Conservation (phyloP, 2,113 vertebrate genomes). For the Lonchura striata region DNA sequence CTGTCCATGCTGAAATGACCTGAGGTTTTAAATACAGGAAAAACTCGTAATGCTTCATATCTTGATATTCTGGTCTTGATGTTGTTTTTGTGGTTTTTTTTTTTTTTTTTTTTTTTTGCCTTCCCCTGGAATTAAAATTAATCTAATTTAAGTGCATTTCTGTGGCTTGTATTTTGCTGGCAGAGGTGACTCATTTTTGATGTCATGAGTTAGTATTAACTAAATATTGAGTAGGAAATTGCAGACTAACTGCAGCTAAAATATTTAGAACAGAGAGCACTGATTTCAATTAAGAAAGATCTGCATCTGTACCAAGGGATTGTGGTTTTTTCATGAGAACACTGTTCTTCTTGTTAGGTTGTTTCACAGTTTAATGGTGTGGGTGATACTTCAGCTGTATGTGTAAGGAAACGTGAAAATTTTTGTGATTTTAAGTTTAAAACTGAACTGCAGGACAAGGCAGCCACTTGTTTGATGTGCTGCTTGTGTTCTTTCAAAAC, state of each 20-base stretch:
- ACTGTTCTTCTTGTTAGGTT: not conserved
- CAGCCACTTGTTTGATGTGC: not conserved
- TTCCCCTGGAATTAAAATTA: fast-evolving
- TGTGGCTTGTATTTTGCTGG: not conserved
- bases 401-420: not conserved
- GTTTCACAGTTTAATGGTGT: not conserved
- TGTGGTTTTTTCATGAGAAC: not conserved
- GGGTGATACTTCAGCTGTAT: not conserved
- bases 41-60: not conserved
- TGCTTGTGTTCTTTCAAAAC: not conserved
- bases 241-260: not conserved
- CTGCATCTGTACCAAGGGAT: not conserved
- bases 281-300: not conserved
- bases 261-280: not conserved
- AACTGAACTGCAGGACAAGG: not conserved
- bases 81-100: fast-evolving
- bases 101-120: too few relatives aligned
- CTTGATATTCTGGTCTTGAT: not conserved
- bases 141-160: not conserved
- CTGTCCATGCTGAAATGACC: not conserved
- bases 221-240: not conserved
- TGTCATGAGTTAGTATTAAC: not conserved
- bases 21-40: not conserved
- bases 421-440: not conserved
- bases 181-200: not conserved